phyloP scores from a whole-genome alignment of 2,797 vertebrate species.

The Zalophus californianus region DNA sequence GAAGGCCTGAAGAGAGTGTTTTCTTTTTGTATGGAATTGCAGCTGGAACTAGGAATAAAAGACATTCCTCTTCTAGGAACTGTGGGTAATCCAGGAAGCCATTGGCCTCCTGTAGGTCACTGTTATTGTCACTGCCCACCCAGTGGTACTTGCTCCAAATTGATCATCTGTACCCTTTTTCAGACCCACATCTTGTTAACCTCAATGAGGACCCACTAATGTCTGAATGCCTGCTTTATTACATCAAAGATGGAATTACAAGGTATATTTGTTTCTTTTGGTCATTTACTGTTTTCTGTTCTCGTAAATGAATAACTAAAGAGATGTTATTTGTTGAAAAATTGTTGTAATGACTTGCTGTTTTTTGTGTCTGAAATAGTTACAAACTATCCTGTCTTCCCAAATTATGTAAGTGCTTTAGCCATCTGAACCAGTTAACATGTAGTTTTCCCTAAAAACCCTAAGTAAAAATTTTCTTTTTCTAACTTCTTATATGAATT shows the following conservation, averaged over 20 bases:
- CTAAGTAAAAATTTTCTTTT: not conserved
- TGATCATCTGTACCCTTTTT: constrained; percentile 68
- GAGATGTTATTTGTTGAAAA: constrained; percentile 23
- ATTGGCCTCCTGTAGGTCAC: not conserved
- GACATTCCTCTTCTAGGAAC: not conserved
- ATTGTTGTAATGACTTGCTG: not conserved
- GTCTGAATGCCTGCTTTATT: constrained; percentile 99
- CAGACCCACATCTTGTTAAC: constrained; percentile 99
- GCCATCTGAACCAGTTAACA: not conserved
- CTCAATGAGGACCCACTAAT: constrained; percentile 99
- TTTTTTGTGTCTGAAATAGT: constrained; percentile 55
- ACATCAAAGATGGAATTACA: constrained; percentile 99
- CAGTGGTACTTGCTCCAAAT: not conserved
- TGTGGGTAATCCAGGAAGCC: not conserved
- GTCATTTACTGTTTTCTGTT: not conserved
- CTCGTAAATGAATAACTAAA: constrained; percentile 26
- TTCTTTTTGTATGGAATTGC: not conserved
- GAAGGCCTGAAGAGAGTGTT: not conserved
- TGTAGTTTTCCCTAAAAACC: constrained; percentile 6
- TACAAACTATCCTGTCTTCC: not conserved
- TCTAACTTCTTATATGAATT: not conserved
- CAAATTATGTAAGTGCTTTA: not conserved
- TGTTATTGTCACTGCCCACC: not conserved
- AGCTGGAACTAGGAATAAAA: not conserved
- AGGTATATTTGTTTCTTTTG: constrained; percentile 88